Conservation (phyloP, 2,797 vertebrate species). For the Chrysocyon brachyurus region DNA sequence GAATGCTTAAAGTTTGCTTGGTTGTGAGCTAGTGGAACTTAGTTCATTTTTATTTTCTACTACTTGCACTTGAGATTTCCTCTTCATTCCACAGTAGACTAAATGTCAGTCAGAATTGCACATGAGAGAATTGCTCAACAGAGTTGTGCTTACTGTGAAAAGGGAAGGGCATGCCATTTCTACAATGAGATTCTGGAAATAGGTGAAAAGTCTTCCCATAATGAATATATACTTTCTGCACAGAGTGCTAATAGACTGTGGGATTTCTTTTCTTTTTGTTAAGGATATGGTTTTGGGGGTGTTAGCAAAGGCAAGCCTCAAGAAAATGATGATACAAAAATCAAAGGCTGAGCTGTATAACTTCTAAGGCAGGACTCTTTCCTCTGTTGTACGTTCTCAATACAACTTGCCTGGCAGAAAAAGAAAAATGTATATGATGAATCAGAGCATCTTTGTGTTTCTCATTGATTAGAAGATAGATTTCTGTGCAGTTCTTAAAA, state of each 20-base stretch:
- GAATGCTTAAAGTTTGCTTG: background rate
- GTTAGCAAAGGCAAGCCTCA: background rate
- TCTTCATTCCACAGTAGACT: background rate
- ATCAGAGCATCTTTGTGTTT: background rate
- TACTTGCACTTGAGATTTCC: background rate
- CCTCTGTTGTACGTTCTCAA: background rate
- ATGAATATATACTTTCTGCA: background rate
- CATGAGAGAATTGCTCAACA: background rate
- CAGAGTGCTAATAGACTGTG: background rate
- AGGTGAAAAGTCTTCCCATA: background rate
- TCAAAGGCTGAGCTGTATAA: background rate
- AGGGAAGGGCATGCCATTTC: background rate
- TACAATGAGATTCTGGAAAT: background rate
- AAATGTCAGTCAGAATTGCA: background rate
- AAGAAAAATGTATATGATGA: background rate
- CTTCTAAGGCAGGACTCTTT: background rate
- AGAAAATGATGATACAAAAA: background rate
- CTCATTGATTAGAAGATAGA: background rate
- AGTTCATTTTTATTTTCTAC: slow-evolving; percentile 11
- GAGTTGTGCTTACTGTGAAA: background rate
- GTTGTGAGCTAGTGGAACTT: background rate
- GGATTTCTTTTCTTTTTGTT: background rate
- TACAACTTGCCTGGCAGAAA: background rate
- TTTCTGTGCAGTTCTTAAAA: background rate
- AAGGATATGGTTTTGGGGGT: background rate